Evolutionary conservation across 2,797 vertebrate genomes (phyloP).

Genomic region (Enteromius fasciolatus): DNA sequence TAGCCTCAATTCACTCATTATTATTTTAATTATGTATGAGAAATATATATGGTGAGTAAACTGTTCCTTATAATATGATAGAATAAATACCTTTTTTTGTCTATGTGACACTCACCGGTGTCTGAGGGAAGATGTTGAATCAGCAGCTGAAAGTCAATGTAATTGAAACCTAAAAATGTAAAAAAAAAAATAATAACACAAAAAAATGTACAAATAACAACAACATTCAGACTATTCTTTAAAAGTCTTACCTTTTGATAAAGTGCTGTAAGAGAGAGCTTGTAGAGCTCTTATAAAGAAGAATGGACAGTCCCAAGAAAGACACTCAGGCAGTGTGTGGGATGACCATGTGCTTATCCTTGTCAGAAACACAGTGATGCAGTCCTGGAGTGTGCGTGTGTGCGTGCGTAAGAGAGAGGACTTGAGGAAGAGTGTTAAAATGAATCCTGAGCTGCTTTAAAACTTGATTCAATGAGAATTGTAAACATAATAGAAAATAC

Average conservation of each 20-base stretch:
- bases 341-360: slow-evolving; percentile 51
- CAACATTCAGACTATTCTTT: not conserved
- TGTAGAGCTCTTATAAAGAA: not conserved
- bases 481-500: not conserved
- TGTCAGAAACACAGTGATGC: slow-evolving; percentile 36
- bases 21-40: not conserved
- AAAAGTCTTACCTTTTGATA: slow-evolving; percentile 47
- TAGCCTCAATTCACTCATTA: not conserved
- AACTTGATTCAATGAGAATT: not conserved
- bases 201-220: not conserved
- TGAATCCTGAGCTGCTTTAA: not conserved
- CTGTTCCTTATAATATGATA: not conserved
- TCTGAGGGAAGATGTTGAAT: not conserved
- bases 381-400: slow-evolving; percentile 16
- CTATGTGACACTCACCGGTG: not conserved
- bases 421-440: slow-evolving; percentile 17
- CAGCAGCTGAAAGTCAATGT: not conserved
- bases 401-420: not conserved
- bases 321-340: slow-evolving; percentile 33
- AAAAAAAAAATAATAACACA: too few relatives aligned
- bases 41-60: not conserved
- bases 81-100: not conserved
- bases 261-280: not conserved
- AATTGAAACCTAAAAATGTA: not conserved
- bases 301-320: slow-evolving; percentile 5